A percentile compares a stretch with the other conserved stretches of the same genome.
phyloP scores from a whole-genome alignment of 2,888 invertebrate genomes.

The Lathronympha strigana region DNA sequence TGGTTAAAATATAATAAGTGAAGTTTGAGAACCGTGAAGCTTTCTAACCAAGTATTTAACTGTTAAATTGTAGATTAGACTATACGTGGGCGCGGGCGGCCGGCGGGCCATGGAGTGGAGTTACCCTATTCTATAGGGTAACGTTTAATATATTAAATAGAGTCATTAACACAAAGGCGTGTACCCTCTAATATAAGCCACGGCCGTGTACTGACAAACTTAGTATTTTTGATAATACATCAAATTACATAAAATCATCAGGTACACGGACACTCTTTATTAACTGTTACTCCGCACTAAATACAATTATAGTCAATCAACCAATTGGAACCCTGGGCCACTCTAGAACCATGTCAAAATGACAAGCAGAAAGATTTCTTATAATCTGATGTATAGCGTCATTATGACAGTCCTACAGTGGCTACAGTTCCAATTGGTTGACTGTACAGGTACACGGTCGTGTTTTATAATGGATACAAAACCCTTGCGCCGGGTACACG shows the following conservation, averaged over 20 bases:
- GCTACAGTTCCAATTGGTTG: too few species aligned
- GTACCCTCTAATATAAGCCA: neutral
- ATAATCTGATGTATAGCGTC: too few species aligned
- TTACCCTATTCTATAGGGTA: neutral
- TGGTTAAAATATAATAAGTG: conserved; percentile 40
- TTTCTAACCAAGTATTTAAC: conserved; percentile 36
- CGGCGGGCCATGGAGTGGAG: neutral
- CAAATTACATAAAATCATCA: neutral
- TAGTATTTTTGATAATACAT: neutral
- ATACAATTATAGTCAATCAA: too few species aligned
- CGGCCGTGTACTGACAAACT: neutral
- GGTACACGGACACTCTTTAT: neutral
- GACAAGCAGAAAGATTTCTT: too few species aligned
- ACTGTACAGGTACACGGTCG: neutral
- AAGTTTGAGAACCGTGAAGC: conserved; percentile 40
- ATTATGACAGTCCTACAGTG: too few species aligned
- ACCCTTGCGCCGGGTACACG: neutral
- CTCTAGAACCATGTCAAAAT: too few species aligned
- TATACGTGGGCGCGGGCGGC: conserved; percentile 23
- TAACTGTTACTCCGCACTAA: neutral
- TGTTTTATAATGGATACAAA: neutral
- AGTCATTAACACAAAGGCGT: conserved; percentile 8
- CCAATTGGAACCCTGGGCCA: too few species aligned
- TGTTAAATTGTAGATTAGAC: conserved; percentile 33
- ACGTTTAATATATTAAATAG: conserved; percentile 13